These are phyloP conservation scores for Drosophila merina DNA, from an alignment of 2,888 invertebrate species.

Conservation along the genomic window DNA sequence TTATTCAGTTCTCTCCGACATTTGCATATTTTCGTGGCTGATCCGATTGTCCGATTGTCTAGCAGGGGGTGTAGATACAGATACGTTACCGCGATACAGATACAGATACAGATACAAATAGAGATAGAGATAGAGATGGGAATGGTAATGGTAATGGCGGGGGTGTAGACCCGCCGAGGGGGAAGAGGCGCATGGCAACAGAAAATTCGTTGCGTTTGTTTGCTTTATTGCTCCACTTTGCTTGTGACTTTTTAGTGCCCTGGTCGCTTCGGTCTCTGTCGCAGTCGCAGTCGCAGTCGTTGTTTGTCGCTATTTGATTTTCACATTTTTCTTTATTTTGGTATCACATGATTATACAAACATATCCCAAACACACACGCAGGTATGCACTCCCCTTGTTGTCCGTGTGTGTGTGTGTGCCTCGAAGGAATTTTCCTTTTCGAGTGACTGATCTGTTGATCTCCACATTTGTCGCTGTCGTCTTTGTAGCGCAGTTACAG, in stretches of 20 bases:
- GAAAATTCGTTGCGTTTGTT: constrained; percentile 63
- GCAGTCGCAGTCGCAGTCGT: constrained; percentile 28
- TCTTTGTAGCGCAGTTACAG: neutral
- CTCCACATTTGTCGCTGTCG: constrained; percentile 65
- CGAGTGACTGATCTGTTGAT: constrained; percentile 75
- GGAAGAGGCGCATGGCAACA: constrained; percentile 53
- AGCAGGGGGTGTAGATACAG: constrained; percentile 1
- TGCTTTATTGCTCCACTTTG: constrained; percentile 80
- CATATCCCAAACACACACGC: constrained; percentile 35
- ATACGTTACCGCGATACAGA: neutral
- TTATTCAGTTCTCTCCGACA: neutral
- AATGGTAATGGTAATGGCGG: neutral
- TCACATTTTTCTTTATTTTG: constrained; percentile 79
- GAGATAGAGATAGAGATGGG: constrained; percentile 2
- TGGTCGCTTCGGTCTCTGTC: constrained; percentile 28
- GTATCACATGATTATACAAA: constrained; percentile 77
- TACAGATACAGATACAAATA: neutral
- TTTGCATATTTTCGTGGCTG: constrained; percentile 16
- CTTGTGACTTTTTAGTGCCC: constrained; percentile 76
- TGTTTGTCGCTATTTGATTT: constrained; percentile 73
- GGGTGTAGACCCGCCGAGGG: constrained; percentile 15
- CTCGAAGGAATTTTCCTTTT: constrained; percentile 70
- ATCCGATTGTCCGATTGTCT: neutral
- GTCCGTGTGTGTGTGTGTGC: constrained; percentile 27
- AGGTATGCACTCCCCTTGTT: constrained; percentile 11